These are phyloP conservation scores for Eupeodes corollae DNA, from an alignment of 1,140 invertebrate genomes.

Conservation along the genomic window DNA sequence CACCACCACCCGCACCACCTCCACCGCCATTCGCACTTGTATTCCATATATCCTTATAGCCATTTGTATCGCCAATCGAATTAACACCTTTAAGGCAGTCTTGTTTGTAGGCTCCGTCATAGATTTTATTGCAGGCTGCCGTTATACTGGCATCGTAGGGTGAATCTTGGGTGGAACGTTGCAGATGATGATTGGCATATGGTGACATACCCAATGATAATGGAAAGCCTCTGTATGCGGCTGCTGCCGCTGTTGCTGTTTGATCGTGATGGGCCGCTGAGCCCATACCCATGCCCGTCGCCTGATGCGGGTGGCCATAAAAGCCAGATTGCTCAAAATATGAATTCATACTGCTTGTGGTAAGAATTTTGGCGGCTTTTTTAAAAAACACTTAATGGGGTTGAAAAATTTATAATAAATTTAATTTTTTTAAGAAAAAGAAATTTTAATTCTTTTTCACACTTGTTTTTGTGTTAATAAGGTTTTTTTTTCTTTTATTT, in stretches of 20 bases:
- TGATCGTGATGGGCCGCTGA: slow-evolving; percentile 57
- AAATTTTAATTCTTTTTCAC: not conserved
- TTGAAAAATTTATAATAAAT: not conserved
- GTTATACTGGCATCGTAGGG: slow-evolving; percentile 80
- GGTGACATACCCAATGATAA: slow-evolving; percentile 73
- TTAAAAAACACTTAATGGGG: not conserved
- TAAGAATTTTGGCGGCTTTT: slow-evolving; percentile 35
- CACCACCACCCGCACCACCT: slow-evolving; percentile 20
- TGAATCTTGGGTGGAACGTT: slow-evolving; percentile 71
- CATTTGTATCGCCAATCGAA: slow-evolving; percentile 44
- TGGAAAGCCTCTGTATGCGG: slow-evolving; percentile 68
- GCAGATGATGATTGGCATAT: slow-evolving; percentile 72
- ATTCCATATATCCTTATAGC: slow-evolving; percentile 47
- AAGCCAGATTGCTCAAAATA: slow-evolving; percentile 91
- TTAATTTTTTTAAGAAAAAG: too few species aligned
- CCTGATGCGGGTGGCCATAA: slow-evolving; percentile 77
- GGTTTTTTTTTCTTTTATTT: too few species aligned
- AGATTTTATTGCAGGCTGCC: slow-evolving; percentile 61
- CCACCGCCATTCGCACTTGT: slow-evolving; percentile 48
- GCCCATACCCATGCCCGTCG: slow-evolving; percentile 43
- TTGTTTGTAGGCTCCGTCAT: slow-evolving; percentile 35
- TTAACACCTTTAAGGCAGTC: slow-evolving; percentile 49
- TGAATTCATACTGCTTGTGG: slow-evolving; percentile 68
- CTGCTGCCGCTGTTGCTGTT: slow-evolving; percentile 48
- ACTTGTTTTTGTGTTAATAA: not conserved